Percentiles rank a stretch among this genome's conserved stretches.
Conservation (phyloP, 2,113 vertebrate species). For the Saccopteryx bilineata region DNA sequence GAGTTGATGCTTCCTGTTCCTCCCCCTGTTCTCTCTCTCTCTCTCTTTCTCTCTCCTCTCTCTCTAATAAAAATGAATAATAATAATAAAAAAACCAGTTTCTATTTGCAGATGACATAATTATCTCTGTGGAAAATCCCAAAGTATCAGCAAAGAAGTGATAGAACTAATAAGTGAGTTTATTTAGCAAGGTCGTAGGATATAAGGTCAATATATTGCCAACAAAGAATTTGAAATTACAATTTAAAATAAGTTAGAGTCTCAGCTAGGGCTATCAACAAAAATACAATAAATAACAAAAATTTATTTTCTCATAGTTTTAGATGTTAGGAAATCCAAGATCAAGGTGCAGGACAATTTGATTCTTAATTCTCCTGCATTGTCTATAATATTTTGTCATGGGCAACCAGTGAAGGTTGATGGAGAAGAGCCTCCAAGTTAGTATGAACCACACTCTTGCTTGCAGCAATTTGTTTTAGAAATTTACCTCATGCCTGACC, state of each 20-base stretch:
- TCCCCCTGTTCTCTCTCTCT: too few species aligned
- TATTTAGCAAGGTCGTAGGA: not conserved
- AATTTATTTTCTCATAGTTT: not conserved
- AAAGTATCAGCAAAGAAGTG: not conserved
- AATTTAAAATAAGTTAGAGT: not conserved
- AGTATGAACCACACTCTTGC: not conserved
- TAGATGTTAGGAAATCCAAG: not conserved
- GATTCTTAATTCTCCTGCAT: not conserved
- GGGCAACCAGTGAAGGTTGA: not conserved
- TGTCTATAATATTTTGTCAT: not conserved
- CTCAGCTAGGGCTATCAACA: not conserved
- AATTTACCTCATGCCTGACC: not conserved
- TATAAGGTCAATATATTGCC: not conserved
- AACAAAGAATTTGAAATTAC: constrained; percentile 15
- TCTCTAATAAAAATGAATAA: too few species aligned
- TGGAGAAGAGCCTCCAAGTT: not conserved
- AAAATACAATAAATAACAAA: not conserved
- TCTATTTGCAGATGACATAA: not conserved
- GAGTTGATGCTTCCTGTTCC: too few species aligned
- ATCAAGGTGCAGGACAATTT: not conserved
- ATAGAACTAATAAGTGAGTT: not conserved
- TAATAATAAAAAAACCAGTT: not conserved
- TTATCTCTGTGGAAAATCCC: not conserved
- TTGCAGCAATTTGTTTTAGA: not conserved
- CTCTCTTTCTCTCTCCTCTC: too few species aligned